Conservation (phyloP, 2,888 invertebrate genomes). For the Chydorus sphaericus region DNA sequence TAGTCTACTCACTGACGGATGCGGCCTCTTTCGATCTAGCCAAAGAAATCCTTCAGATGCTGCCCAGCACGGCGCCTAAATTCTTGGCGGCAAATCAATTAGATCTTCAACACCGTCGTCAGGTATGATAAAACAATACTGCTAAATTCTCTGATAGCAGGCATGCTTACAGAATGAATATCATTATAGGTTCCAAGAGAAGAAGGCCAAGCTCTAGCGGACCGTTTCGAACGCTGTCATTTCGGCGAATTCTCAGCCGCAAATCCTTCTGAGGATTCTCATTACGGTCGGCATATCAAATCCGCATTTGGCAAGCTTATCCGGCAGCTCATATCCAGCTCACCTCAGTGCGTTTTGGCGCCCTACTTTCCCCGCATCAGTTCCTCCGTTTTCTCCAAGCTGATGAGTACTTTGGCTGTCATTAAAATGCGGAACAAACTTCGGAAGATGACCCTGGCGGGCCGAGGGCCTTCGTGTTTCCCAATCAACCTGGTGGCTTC, state of each 20-base stretch:
- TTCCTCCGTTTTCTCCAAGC: neutral
- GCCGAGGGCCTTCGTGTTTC: no score
- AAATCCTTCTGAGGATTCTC: neutral
- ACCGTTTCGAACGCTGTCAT: neutral
- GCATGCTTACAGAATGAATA: neutral
- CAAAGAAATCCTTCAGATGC: neutral
- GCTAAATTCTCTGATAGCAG: neutral
- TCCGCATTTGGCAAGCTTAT: neutral
- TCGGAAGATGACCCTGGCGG: neutral
- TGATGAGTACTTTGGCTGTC: neutral
- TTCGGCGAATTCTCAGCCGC: conserved; percentile 7
- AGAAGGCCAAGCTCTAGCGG: conserved; percentile 2
- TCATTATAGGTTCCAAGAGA: neutral
- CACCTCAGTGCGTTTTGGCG: neutral
- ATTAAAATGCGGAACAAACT: neutral
- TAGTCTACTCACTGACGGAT: conserved; percentile 9
- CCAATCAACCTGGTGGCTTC: no score
- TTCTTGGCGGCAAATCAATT: conserved; percentile 3
- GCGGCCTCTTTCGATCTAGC: neutral
- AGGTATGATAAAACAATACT: no score
- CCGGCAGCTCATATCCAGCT: neutral
- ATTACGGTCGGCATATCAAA: neutral
- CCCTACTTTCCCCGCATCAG: neutral
- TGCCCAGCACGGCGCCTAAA: neutral
- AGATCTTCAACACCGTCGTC: conserved; percentile 7